phyloP scores from a whole-genome alignment of 2,113 vertebrate species.

The Lethenteron reissneri region DNA sequence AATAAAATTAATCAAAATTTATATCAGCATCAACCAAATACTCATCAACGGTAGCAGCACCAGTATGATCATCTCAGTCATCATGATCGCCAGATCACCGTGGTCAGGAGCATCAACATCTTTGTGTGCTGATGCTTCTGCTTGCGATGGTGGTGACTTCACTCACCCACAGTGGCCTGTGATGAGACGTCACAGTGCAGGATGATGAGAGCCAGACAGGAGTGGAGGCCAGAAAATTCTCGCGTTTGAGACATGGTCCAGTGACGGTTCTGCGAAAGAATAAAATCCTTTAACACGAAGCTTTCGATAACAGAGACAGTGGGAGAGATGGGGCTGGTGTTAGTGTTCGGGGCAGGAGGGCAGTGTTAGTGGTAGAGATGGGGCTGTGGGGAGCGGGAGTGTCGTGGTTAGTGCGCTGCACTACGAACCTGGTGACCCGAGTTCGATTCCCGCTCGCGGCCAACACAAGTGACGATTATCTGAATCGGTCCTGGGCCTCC shows the following conservation, averaged over 20 bases:
- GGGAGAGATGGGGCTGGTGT: background rate
- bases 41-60: background rate
- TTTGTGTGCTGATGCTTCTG: background rate
- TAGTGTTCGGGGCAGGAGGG: background rate
- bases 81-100: background rate
- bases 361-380: too few species aligned
- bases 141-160: slow-evolving; percentile 1
- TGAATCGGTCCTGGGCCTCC: too few species aligned
- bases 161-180: slow-evolving; percentile 56
- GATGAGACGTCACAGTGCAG: slow-evolving; percentile 54
- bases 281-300: background rate
- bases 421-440: too few species aligned
- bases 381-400: too few species aligned
- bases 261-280: slow-evolving; percentile 46
- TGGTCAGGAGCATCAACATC: background rate
- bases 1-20: too few species aligned
- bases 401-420: too few species aligned
- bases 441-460: too few species aligned
- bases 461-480: too few species aligned
- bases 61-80: too few species aligned
- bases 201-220: slow-evolving; percentile 60
- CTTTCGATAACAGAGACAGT: background rate
- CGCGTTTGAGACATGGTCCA: slow-evolving; percentile 90
- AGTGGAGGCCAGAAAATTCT: slow-evolving; percentile 87
- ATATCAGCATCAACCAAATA: too few species aligned